Evolutionary conservation across 2,888 invertebrate species (phyloP).

Genomic region (Helleia helle): DNA sequence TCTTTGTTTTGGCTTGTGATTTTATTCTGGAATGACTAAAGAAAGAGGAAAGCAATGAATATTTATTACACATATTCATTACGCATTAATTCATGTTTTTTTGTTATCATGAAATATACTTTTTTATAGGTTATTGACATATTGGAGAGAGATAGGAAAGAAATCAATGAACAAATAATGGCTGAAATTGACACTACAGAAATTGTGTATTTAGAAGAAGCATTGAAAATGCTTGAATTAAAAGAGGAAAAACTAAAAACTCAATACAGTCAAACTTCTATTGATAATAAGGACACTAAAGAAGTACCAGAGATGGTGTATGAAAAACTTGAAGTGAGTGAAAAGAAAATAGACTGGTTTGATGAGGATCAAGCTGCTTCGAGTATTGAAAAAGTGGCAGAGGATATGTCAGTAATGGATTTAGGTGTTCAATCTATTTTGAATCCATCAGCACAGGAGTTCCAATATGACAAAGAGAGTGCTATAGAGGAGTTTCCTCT

Average conservation of each 20-base stretch:
- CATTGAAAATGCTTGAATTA: conserved; percentile 77
- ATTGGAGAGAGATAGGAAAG: conserved; percentile 81
- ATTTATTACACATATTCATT: too few species aligned
- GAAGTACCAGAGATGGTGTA: conserved; percentile 29
- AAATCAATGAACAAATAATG: conserved; percentile 76
- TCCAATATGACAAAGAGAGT: conserved; percentile 35
- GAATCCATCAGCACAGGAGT: conserved; percentile 50
- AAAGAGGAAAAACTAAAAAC: conserved; percentile 55
- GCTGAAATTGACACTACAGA: conserved; percentile 86
- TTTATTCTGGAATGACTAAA: too few species aligned
- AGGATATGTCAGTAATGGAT: not conserved
- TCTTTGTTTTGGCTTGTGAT: too few species aligned
- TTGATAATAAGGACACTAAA: conserved; percentile 16
- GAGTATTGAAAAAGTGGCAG: conserved; percentile 29
- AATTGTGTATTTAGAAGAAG: conserved; percentile 89
- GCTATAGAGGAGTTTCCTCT: conserved; percentile 42
- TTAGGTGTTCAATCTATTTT: conserved; percentile 32
- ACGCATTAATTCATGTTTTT: too few species aligned
- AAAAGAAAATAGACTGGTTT: conserved; percentile 58
- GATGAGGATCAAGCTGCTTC: conserved; percentile 51
- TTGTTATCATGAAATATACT: not conserved
- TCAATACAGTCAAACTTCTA: conserved; percentile 27
- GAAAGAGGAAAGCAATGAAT: too few species aligned
- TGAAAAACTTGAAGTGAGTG: conserved; percentile 43
- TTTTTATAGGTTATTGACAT: conserved; percentile 76